Conservation (phyloP, 2,797 vertebrate species). For the Nannoperca obscura region DNA sequence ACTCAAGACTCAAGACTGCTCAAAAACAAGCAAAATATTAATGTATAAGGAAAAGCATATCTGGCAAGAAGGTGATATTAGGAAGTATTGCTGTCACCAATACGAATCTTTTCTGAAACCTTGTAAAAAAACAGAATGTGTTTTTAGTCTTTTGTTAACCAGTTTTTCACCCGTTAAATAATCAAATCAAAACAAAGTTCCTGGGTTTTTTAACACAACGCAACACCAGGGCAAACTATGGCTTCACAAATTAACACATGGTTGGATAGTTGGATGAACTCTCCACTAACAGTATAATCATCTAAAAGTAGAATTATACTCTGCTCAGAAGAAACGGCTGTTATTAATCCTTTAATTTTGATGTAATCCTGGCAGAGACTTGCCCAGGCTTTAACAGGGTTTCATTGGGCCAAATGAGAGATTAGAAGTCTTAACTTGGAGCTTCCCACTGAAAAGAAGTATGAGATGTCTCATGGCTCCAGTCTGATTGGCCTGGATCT, state of each 20-base stretch:
- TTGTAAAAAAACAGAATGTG: not conserved
- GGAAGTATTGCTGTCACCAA: too few relatives aligned
- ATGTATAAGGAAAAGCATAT: too few relatives aligned
- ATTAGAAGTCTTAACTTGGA: slow-evolving; percentile 56
- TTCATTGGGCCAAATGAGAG: slow-evolving; percentile 57
- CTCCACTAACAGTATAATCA: slow-evolving; percentile 23
- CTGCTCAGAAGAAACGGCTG: slow-evolving; percentile 23
- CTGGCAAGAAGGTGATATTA: too few relatives aligned
- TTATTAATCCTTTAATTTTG: slow-evolving; percentile 67
- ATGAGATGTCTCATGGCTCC: slow-evolving; percentile 27
- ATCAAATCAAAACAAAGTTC: not conserved
- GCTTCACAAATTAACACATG: not conserved
- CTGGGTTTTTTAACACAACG: slow-evolving; percentile 1
- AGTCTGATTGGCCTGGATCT: slow-evolving; percentile 29
- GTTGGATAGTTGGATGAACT: slow-evolving; percentile 2
- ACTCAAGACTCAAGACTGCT: not conserved
- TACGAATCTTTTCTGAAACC: not conserved
- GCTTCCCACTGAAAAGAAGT: slow-evolving; percentile 32
- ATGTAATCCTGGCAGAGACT: slow-evolving; percentile 59
- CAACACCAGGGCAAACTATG: not conserved
- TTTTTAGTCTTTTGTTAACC: not conserved
- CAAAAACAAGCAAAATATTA: not conserved
- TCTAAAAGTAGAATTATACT: slow-evolving; percentile 26
- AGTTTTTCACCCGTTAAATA: not conserved
- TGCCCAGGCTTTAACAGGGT: slow-evolving; percentile 37